Conservation (phyloP, 1,140 invertebrate genomes). For the Agraylea sexmaculata region DNA sequence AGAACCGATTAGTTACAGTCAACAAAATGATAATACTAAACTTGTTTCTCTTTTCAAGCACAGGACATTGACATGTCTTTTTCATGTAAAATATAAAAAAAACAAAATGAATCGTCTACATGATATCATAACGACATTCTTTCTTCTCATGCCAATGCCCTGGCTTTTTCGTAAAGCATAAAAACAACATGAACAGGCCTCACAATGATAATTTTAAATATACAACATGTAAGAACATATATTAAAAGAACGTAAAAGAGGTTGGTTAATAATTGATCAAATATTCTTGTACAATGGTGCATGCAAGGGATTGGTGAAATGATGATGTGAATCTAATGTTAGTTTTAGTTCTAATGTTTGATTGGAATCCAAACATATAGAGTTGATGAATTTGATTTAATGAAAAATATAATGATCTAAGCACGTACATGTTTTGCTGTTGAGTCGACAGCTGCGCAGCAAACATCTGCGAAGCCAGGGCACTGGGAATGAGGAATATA, state of each 20-base stretch:
- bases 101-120: slow-evolving; percentile 9
- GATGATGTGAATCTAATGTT: no score
- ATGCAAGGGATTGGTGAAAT: no score
- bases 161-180: slow-evolving; percentile 49
- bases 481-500: slow-evolving; percentile 62
- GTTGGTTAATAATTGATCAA: no score
- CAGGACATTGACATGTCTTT: slow-evolving; percentile 59
- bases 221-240: slow-evolving; percentile 15
- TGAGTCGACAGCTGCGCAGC: slow-evolving; percentile 78
- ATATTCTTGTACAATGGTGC: no score
- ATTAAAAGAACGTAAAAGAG: slow-evolving; percentile 13
- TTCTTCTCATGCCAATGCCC: slow-evolving; percentile 63
- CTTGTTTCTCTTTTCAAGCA: slow-evolving; percentile 27
- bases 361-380: slow-evolving; percentile 5
- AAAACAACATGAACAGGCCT: slow-evolving; percentile 2
- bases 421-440: slow-evolving; percentile 83
- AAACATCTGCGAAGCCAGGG: slow-evolving; percentile 91
- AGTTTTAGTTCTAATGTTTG: no score
- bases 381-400: slow-evolving; percentile 10
- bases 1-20: slow-evolving; percentile 6
- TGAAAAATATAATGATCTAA: slow-evolving; percentile 14
- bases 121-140: slow-evolving; percentile 17
- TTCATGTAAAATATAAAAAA: slow-evolving; percentile 13
- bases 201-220: not conserved
- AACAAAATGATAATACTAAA: slow-evolving; percentile 15